Percentiles rank a stretch among this genome's conserved stretches.
Evolutionary conservation across 53 echinoderm and acorn worm species (phyloP).

Genomic region (Zoroaster sp.): DNA sequence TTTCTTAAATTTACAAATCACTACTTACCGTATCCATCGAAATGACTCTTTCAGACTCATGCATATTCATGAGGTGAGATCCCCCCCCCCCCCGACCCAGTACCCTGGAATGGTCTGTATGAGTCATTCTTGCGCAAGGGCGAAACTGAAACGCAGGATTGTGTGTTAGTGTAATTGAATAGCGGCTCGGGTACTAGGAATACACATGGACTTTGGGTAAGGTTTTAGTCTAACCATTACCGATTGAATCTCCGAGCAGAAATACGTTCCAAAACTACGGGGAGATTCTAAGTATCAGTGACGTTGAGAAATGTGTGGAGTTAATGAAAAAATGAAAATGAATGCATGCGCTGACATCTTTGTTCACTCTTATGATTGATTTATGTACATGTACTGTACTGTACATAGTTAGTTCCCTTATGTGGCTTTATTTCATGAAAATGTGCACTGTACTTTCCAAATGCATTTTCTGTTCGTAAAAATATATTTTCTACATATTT

Average conservation of each 20-base stretch:
- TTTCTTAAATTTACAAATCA: too few species aligned
- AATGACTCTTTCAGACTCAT: constrained; percentile 21
- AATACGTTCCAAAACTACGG: neutral
- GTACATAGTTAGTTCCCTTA: too few species aligned
- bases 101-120: constrained; percentile 42
- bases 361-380: neutral
- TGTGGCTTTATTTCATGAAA: too few species aligned
- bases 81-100: constrained; percentile 9
- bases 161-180: constrained; percentile 56
- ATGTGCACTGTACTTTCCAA: too few species aligned
- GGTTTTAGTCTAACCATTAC: neutral
- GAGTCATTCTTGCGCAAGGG: constrained; percentile 39
- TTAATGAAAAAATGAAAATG: neutral
- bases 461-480: too few species aligned
- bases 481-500: too few species aligned
- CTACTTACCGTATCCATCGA: neutral
- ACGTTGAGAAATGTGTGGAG: neutral
- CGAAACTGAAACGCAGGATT: constrained; percentile 35
- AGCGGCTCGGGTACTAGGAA: neutral
- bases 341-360: neutral
- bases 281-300: neutral
- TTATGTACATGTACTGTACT: too few species aligned
- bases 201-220: neutral
- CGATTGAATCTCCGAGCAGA: neutral
- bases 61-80: constrained; percentile 27